Conservation (phyloP, 2,797 vertebrate genomes). For the Amblyraja radiata region DNA sequence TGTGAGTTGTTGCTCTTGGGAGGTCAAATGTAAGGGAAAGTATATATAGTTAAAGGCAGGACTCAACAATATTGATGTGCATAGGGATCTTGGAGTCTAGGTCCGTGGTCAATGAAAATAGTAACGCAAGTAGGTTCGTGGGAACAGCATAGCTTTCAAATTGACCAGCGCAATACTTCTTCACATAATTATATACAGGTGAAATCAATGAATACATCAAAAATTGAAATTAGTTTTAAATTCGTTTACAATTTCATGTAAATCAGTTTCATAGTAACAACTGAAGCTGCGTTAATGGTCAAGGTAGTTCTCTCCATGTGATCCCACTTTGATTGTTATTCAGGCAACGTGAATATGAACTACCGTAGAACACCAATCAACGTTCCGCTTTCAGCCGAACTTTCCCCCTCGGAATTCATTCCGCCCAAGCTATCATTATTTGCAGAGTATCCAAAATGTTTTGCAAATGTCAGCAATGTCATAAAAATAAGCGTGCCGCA, state of each 20-base stretch:
- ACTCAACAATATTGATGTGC: no score
- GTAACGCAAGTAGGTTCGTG: no score
- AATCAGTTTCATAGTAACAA: not conserved
- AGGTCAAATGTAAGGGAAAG: no score
- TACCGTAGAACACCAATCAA: not conserved
- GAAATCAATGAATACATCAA: not conserved
- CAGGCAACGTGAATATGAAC: not conserved
- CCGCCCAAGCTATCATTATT: not conserved
- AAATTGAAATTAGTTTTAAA: not conserved
- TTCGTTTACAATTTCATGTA: not conserved
- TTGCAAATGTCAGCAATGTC: constrained; percentile 9
- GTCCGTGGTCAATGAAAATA: no score
- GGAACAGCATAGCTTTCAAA: not conserved
- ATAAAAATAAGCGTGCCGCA: not conserved
- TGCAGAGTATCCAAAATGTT: constrained; percentile 14
- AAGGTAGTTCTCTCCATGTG: not conserved
- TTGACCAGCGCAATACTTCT: not conserved
- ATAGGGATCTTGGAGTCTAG: no score
- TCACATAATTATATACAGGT: not conserved
- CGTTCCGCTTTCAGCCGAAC: constrained; percentile 10
- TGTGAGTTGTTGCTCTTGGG: no score
- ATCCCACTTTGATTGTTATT: not conserved
- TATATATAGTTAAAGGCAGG: no score
- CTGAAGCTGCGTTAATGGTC: not conserved
- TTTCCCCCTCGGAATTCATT: constrained; percentile 40